Base-by-base conservation (phyloP, 2,888 invertebrate genomes). In the Ormia ochracea region DNA sequence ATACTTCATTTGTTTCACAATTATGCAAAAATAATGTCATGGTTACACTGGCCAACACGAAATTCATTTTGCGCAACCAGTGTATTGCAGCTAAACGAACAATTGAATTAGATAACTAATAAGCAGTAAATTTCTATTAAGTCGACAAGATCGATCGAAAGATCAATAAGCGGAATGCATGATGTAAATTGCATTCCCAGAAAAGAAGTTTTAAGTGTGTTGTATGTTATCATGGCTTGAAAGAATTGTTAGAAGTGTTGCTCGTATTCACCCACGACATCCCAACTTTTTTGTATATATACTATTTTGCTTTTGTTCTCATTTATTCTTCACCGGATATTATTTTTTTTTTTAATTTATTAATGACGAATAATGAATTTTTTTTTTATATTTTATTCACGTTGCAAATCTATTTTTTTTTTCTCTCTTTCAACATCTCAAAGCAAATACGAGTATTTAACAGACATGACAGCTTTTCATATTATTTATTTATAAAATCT, bases 11-110 rank as follows among this genome's bases (percentile, higher is more conserved):
- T 63, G 48, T 33, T 73, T 45, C 26, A 52, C 23, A 63, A 26
- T 54, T 26, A 33, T 54, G 54, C 43, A 41, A 63, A 54, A 73
- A 63, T 54, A 33, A 45, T 73, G 63, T 63, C 63, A 63, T 63
- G 63, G 63, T 12, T 65, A 50, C 50, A 21, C 17, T 12, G 19
- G 65, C 26, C 4, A 38, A 7, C 31, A 3, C 4, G 10, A 3
- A 21, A 14, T 10, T 26, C 31, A 43, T 21, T n/a, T 14, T 21
- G 45, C 38, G 9, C 38, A 58, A 23, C 14, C 4, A 5, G 12
- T n/a, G 43, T 5, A n/a, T 31, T 31, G 31, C n/a, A n/a, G 31
- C n/a, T 14, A 14, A 38, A 38, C 5, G 31, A 2, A 2, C 31
- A 31, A 38, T 14, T 14, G 5, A 38, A 14, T 4, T 36, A 36